phyloP scores from a whole-genome alignment of 2,888 invertebrate species.

The Pheosia tremula region DNA sequence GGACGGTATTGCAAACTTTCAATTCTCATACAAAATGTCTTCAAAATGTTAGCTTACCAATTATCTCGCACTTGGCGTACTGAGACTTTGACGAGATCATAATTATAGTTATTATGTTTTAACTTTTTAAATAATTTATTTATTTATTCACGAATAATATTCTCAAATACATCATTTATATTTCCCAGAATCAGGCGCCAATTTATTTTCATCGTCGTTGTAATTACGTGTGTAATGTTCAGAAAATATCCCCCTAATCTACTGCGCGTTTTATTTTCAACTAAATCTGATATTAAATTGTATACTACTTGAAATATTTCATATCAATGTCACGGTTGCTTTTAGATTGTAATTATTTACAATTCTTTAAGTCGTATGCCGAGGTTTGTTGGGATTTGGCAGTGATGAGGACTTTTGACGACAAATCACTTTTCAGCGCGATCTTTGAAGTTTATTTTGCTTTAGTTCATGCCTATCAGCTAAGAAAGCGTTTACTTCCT shows the following conservation, averaged over 20 bases:
- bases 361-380: not conserved
- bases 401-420: not conserved
- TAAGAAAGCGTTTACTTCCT: not conserved
- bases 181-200: conserved; percentile 1
- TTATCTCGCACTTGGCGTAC: too few species aligned
- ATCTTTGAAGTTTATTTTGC: not conserved
- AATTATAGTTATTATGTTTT: too few species aligned
- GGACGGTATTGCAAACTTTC: too few species aligned
- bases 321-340: not conserved
- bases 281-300: conserved; percentile 1
- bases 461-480: not conserved
- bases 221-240: conserved; percentile 1
- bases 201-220: not conserved
- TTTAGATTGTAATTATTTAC: not conserved
- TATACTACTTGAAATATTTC: conserved; percentile 1
- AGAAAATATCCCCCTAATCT: not conserved
- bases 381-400: not conserved
- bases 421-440: not conserved
- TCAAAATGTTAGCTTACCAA: too few species aligned
- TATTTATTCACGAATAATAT: too few species aligned
- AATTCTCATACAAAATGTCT: too few species aligned
- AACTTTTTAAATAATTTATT: too few species aligned
- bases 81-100: too few species aligned
- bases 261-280: not conserved
- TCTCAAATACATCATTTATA: not conserved